Evolutionary conservation across 2,888 invertebrate species (phyloP), one percentile per base, ranked within the genome.

Genomic region (Zootermopsis nevadensis): DNA sequence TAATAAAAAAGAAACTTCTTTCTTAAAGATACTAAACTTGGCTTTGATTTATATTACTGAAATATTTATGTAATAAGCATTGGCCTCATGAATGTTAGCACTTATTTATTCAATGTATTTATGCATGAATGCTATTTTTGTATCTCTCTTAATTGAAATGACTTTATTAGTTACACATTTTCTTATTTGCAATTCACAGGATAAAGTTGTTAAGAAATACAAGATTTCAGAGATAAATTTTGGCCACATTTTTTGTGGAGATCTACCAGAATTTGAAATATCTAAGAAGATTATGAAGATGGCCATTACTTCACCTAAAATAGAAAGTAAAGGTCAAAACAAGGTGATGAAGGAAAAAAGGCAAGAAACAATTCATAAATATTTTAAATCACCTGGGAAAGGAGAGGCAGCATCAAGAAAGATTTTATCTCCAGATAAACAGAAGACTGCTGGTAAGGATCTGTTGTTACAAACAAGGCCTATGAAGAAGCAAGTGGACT

Each of bases 171-270:
- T 66, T 38, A 38, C 66, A 33, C 72, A 30, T 67, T 53, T 55
- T 48, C 66, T 83, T 88, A 85, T 87, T 89, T 12, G 88, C n/a
- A 48, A 48, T 60, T 60, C 53, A 77, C 89, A 93, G 93, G 91
- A 92, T 88, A 87, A 90, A 85, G 91, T 93, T 66, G 88, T 94
- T 84, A 92, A 93, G 81, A 93, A 93, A 87, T 95, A 94, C 89
- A 93, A 93, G 85, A 92, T 95, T 85, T 89, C 89, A 86, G 93
- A 93, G 88, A 91, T 94, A 0, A 93, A 92, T 86, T 98, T 96
- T 88, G 93, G 94, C 82, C 94, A 95, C 86, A 93, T 98, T 87
- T 98, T 97, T 90, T 94, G 94, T 82, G 98, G 98, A 0, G 92
- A 93, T 38, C 90, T 94, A 69, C 98, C 98, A 0, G 92, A 93